phyloP scores from a whole-genome alignment of 2,888 invertebrate genomes.

The Baronia brevicornis region DNA sequence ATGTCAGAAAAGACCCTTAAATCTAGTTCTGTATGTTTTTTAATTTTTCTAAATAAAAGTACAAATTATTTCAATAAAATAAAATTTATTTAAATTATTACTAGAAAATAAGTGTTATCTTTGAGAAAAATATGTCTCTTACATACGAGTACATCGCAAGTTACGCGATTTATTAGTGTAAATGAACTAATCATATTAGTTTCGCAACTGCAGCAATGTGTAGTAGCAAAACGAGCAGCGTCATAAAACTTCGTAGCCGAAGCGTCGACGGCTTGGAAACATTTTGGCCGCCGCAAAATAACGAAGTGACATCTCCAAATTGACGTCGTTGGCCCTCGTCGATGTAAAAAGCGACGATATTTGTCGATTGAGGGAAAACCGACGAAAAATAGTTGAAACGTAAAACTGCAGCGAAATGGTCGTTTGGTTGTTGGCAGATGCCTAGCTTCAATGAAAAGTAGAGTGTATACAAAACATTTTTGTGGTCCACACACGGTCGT shows the following conservation, averaged over 20 bases:
- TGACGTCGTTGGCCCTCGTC: constrained; percentile 9
- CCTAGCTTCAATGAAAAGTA: constrained; percentile 4
- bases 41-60: not conserved
- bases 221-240: not conserved
- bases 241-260: constrained; percentile 3
- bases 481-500: too few species aligned
- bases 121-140: too few species aligned
- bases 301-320: constrained; percentile 10
- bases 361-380: constrained; percentile 9
- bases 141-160: too few species aligned
- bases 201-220: too few species aligned
- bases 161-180: too few species aligned
- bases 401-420: constrained; percentile 6
- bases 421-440: constrained; percentile 2
- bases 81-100: too few species aligned
- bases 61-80: too few species aligned
- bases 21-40: not conserved
- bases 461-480: too few species aligned
- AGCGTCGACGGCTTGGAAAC: not conserved
- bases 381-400: constrained; percentile 7
- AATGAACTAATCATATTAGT: too few species aligned
- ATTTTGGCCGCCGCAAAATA: constrained; percentile 7
- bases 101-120: too few species aligned
- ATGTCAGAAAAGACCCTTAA: too few species aligned
- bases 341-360: constrained; percentile 4